A percentile compares a stretch with the other conserved stretches of the same genome.
Evolutionary conservation across 1,140 invertebrate species (phyloP).

Genomic region (Zaprionus ornatus): DNA sequence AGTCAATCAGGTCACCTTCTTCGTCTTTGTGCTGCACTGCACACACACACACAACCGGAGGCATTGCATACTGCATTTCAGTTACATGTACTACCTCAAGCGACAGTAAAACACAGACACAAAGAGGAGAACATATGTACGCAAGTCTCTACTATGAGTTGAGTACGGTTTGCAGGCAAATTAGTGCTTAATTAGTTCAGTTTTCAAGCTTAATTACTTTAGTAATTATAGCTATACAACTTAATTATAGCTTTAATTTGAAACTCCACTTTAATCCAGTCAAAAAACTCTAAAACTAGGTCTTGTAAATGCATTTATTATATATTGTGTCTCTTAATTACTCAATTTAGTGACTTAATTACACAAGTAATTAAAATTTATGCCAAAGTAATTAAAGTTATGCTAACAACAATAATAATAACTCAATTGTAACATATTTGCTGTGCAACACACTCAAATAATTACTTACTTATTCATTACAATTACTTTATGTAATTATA

Average conservation of each 20-base stretch:
- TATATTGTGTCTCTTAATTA: background rate
- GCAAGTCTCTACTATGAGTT: background rate
- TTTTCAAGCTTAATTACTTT: constrained; percentile 9
- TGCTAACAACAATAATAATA: background rate
- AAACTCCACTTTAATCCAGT: background rate
- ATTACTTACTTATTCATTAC: background rate
- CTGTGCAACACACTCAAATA: background rate
- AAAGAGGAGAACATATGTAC: background rate
- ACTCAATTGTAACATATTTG: too few species aligned
- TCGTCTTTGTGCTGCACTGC: constrained; percentile 22
- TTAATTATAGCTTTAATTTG: background rate
- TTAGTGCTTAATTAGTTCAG: background rate
- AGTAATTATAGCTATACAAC: background rate
- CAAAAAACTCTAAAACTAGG: background rate
- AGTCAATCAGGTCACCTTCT: constrained; percentile 44
- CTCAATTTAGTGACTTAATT: background rate
- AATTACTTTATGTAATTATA: background rate
- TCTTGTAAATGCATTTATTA: background rate
- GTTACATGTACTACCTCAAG: background rate
- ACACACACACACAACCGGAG: background rate
- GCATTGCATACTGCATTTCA: constrained; percentile 1
- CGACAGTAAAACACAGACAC: constrained; percentile 6
- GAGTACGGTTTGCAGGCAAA: background rate
- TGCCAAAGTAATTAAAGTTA: background rate
- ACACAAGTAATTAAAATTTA: background rate